Conservation (phyloP, 2,113 vertebrate species). For the Tragulus kanchil region DNA sequence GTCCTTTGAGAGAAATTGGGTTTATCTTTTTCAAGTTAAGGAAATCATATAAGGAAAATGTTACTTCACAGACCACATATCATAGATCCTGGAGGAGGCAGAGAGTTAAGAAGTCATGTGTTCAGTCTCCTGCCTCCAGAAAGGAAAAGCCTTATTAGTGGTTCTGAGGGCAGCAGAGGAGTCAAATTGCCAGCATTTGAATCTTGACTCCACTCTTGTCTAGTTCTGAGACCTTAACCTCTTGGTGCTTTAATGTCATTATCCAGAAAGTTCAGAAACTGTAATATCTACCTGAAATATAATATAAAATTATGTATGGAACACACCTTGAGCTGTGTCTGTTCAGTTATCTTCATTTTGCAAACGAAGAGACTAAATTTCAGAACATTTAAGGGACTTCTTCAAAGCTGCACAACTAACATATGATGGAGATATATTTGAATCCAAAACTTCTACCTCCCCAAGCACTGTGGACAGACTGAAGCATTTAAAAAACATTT, state of each 20-base stretch:
- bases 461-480: not conserved
- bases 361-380: constrained; percentile 4
- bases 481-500: not conserved
- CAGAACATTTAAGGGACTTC: not conserved
- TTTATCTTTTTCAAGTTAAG: constrained; percentile 29
- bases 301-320: not conserved
- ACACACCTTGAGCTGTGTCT: not conserved
- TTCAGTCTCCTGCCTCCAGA: not conserved
- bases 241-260: not conserved
- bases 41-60: not conserved
- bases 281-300: not conserved
- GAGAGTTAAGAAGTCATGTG: not conserved
- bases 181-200: not conserved
- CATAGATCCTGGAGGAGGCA: not conserved
- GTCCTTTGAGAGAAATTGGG: not conserved
- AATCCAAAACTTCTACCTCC: not conserved
- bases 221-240: not conserved
- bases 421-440: not conserved
- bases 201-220: not conserved
- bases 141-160: not conserved
- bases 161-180: accelerated
- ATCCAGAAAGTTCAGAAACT: constrained; percentile 25
- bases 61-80: not conserved
- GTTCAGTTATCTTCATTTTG: not conserved
- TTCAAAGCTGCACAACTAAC: not conserved